Percentiles rank a stretch among this genome's conserved stretches.
Evolutionary conservation across 2,888 invertebrate genomes (phyloP).

Genomic region (Athripsodes cinereus): DNA sequence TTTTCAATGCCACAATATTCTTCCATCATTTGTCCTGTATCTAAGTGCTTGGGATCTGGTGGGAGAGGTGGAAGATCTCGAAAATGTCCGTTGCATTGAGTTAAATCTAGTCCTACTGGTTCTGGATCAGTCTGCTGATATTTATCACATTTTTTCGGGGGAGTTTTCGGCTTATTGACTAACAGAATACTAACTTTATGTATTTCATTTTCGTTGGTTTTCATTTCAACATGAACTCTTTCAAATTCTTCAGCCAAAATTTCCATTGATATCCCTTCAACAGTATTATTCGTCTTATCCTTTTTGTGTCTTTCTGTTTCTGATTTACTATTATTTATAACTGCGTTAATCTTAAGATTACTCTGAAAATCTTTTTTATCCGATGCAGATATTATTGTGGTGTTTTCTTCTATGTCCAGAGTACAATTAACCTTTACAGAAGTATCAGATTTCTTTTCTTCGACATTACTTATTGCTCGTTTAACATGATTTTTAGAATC

Average conservation of each 20-base stretch:
- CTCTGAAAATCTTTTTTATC: constrained; percentile 4
- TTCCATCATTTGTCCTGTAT: constrained; percentile 15
- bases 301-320: constrained; percentile 6
- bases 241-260: constrained; percentile 26
- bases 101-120: background rate
- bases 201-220: constrained; percentile 24
- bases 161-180: constrained; percentile 22
- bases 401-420: constrained; percentile 18
- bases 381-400: constrained; percentile 9
- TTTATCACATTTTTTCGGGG: constrained; percentile 22
- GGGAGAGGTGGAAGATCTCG: background rate
- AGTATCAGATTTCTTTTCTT: constrained; percentile 11
- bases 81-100: background rate
- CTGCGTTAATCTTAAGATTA: constrained; percentile 22
- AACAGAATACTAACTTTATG: constrained; percentile 27
- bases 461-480: background rate
- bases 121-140: constrained; percentile 22
- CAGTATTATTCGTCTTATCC: constrained; percentile 9
- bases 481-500: background rate
- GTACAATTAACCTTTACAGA: constrained; percentile 20
- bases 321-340: constrained; percentile 17
- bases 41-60: constrained; percentile 12
- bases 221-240: constrained; percentile 27
- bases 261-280: constrained; percentile 24
- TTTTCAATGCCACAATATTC: background rate